Evolutionary conservation across 2,797 vertebrate genomes (phyloP).

Genomic region (Oreochromis grahami): DNA sequence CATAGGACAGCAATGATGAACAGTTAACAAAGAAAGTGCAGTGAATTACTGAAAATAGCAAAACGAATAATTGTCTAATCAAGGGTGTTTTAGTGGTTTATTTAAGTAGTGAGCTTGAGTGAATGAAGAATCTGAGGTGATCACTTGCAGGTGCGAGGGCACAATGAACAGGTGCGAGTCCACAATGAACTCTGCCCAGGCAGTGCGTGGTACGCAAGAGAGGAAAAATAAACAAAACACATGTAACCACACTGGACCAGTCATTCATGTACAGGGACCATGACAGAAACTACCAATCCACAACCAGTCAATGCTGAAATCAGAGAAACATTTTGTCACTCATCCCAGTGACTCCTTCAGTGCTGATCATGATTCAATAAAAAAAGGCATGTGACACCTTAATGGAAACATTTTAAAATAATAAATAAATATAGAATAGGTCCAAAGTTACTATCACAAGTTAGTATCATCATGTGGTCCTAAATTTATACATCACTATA

Average conservation of each 20-base stretch:
- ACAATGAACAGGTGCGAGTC: not conserved
- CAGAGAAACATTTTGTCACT: not conserved
- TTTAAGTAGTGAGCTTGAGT: not conserved
- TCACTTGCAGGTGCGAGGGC: not conserved
- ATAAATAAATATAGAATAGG: not conserved
- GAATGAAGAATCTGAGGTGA: not conserved
- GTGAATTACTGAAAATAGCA: conserved; percentile 33
- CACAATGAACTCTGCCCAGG: not conserved
- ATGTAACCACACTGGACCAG: not conserved
- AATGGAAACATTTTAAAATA: not conserved
- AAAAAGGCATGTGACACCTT: not conserved
- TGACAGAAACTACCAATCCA: not conserved
- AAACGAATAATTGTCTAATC: conserved; percentile 33
- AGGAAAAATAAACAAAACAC: not conserved
- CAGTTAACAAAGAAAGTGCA: not conserved
- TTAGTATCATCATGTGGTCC: not conserved
- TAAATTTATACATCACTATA: not conserved
- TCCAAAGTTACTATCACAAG: not conserved
- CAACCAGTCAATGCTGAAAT: not conserved
- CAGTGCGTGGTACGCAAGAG: not conserved
- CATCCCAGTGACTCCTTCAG: not conserved
- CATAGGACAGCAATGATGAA: not conserved
- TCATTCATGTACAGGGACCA: not conserved
- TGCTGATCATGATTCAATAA: not conserved
- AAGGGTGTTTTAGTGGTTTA: conserved; percentile 2